Conservation (phyloP, 1,140 invertebrate species). For the Arctopsyche grandis region DNA sequence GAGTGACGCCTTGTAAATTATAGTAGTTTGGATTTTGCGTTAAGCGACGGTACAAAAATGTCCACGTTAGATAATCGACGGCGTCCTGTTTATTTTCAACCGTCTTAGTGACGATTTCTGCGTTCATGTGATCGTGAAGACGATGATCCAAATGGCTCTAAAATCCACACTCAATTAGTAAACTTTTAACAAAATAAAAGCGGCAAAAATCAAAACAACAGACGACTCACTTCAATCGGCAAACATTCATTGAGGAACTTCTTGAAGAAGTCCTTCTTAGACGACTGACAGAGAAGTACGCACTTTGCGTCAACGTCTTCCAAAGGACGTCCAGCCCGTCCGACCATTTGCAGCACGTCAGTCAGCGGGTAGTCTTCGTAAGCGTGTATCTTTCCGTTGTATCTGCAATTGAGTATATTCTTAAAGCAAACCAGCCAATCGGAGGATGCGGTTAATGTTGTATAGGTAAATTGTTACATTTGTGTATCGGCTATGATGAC, state of each 20-base stretch:
- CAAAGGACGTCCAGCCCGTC: constrained; percentile 87
- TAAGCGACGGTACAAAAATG: constrained; percentile 94
- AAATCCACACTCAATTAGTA: constrained; percentile 49
- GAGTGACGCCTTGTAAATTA: constrained; percentile 95
- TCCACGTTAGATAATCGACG: constrained; percentile 99
- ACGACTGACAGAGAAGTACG: constrained; percentile 95
- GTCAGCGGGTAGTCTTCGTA: constrained; percentile 99
- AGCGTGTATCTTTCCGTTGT: constrained; percentile 92
- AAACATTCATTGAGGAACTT: constrained; percentile 98
- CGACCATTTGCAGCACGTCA: constrained; percentile 98
- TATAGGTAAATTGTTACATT: constrained; percentile 58
- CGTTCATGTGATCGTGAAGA: constrained; percentile 99
- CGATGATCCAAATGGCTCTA: constrained; percentile 94
- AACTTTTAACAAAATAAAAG: neutral
- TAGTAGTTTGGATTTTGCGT: constrained; percentile 99
- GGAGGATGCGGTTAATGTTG: neutral
- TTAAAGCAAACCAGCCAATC: neutral
- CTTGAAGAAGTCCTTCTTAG: constrained; percentile 99
- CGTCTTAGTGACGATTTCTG: constrained; percentile 99
- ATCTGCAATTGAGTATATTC: constrained; percentile 65
- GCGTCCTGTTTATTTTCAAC: constrained; percentile 99
- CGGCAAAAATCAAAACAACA: neutral
- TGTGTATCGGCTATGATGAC: constrained; percentile 99
- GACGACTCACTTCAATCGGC: constrained; percentile 83
- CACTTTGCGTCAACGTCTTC: constrained; percentile 96